A percentile compares a stretch with the other conserved stretches of the same genome.
Conservation (phyloP, 1,140 invertebrate species). For the Apis mellifera region DNA sequence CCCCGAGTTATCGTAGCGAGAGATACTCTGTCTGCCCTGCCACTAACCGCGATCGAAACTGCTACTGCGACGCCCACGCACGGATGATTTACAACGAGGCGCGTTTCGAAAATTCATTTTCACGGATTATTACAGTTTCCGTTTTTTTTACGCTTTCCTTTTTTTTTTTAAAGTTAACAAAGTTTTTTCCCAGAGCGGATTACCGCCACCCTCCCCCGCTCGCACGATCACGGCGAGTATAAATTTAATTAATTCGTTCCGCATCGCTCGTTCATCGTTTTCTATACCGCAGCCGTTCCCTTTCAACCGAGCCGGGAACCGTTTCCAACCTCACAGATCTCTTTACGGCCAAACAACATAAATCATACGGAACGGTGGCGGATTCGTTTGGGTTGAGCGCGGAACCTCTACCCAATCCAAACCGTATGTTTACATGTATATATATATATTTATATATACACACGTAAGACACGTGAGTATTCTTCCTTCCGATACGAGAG, state of each 20-base stretch:
- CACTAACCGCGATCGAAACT: background rate
- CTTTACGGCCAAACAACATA: background rate
- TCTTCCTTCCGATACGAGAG: too few species aligned
- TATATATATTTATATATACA: background rate
- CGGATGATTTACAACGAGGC: background rate
- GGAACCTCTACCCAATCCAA: background rate
- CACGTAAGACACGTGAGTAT: background rate
- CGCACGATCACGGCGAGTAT: background rate
- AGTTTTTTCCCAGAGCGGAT: slow-evolving; percentile 15
- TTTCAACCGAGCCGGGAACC: background rate
- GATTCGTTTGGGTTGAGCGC: background rate
- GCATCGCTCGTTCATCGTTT: slow-evolving; percentile 7
- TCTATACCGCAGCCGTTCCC: too few species aligned
- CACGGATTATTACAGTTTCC: slow-evolving; percentile 5
- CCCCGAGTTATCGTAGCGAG: slow-evolving; percentile 15
- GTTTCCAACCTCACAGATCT: background rate
- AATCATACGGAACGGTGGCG: background rate
- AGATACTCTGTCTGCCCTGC: background rate
- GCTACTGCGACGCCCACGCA: slow-evolving; percentile 4
- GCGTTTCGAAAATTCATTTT: slow-evolving; percentile 9
- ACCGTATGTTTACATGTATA: background rate
- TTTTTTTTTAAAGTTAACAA: background rate
- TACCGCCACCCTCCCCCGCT: background rate
- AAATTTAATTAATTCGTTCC: slow-evolving; percentile 38
- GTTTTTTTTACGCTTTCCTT: too few species aligned